Base-by-base conservation (phyloP, 2,113 vertebrate species). In the Elephas maximus region DNA sequence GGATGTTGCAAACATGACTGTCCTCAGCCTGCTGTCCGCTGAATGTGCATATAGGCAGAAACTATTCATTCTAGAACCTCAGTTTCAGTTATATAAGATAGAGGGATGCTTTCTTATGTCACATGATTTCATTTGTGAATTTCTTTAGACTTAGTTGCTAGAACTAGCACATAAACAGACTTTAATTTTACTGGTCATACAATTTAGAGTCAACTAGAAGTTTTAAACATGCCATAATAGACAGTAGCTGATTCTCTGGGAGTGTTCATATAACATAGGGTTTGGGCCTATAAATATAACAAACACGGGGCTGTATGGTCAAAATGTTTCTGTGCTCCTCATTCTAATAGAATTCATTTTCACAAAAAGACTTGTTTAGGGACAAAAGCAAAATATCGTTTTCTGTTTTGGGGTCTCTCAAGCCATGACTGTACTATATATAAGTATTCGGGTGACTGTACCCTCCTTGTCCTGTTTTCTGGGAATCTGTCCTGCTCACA, bases 171-270 rank as follows among this genome's bases (percentile, higher is more conserved):
- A 89, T 17, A 96, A 74, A 80, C 6, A 86, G 30, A 79, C 5
- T 92, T 95, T 89, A 73, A 80, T 93, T 88, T 93, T 74, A 96
- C 62, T 83, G 87, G 91, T 53, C 41, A 74, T 60, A 84, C 91
- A 73, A 78, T 77, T 93, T 78, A 82, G 65, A 73, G 81, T 90
- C 73, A 88, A 65, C 78, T 69, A 63, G 48, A 78, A 93, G 45
- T 53, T 90, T 88, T 81, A 93, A 88, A 69, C 21, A 77, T 73
- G 28, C 10, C 57, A 15, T 79, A 92, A 53, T 15, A 41, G 15
- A n/a, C 8, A 88, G 33, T 33, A 87, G 48, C n/a, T 51, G 57
- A 63, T 53, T 65, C 44, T 85, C 5, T 15, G 0, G 8, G 7
- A 78, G 17, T 11, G 11, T 48, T 87, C 33, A 84, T n/a, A 28